Evolutionary conservation across 2,888 invertebrate genomes (phyloP).

Genomic region (Plagodis pulveraria): DNA sequence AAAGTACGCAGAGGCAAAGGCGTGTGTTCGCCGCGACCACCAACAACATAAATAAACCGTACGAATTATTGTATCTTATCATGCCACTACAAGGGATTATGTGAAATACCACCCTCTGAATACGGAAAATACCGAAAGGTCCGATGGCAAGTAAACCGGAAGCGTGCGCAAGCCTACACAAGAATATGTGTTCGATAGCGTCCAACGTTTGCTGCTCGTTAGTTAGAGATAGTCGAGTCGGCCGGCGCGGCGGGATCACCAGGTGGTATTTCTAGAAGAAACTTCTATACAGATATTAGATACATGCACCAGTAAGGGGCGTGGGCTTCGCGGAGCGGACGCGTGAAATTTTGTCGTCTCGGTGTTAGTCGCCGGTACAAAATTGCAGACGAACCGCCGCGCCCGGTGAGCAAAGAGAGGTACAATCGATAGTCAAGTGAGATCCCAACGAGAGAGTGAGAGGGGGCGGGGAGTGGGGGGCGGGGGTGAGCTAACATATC

Average conservation of each 20-base stretch:
- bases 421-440: slow-evolving; percentile 55
- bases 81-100: slow-evolving; percentile 77
- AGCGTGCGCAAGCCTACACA: slow-evolving; percentile 27
- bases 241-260: slow-evolving; percentile 49
- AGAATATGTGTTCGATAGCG: slow-evolving; percentile 12
- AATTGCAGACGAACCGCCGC: slow-evolving; percentile 52
- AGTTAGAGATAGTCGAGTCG: slow-evolving; percentile 31
- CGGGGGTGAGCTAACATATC: slow-evolving; percentile 62
- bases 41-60: slow-evolving; percentile 54
- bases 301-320: slow-evolving; percentile 69
- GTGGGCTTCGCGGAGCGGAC: slow-evolving; percentile 45
- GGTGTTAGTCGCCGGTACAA: slow-evolving; percentile 35
- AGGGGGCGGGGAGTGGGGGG: slow-evolving; percentile 40
- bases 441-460: slow-evolving; percentile 54
- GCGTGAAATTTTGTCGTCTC: slow-evolving; percentile 50
- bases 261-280: slow-evolving; percentile 75
- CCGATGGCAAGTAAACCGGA: slow-evolving; percentile 20
- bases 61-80: slow-evolving; percentile 57
- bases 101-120: slow-evolving; percentile 78
- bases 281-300: slow-evolving; percentile 70
- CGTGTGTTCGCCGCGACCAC: slow-evolving; percentile 52
- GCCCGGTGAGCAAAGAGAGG: slow-evolving; percentile 43
- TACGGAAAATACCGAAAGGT: slow-evolving; percentile 31
- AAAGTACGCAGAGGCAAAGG: slow-evolving; percentile 31
- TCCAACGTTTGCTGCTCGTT: slow-evolving; percentile 70